Base-by-base conservation (phyloP, 1,140 invertebrate genomes). In the Maconellicoccus hirsutus region DNA sequence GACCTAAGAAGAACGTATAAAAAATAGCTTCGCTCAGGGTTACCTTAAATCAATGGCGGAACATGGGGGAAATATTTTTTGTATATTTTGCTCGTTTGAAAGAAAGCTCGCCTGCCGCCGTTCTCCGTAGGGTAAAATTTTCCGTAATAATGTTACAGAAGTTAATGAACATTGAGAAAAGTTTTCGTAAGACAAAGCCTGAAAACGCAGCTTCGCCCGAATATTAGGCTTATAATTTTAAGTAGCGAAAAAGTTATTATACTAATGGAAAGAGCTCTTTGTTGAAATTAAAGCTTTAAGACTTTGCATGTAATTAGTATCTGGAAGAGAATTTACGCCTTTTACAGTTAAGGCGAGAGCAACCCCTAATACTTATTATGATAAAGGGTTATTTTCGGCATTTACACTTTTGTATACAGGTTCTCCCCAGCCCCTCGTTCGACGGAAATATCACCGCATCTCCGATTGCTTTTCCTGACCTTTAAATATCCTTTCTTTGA, bases 91-190 rank as follows among this genome's bases (percentile, higher is more conserved):
- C 6, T 10, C 61, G 61, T 66, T 66, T 66, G 61, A 66, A 66
- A 23, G 21, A 66, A 23, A 66, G 21, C 61, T 6, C 25, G 16
- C 42, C 42, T 52, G n/a, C 42, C 12, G 12, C 42, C 25, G 7
- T 10, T 3, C 22, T 66, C 25, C 61, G 61, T 66, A 22, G 61
- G 61, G 61, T 66, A 66, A 66, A 66, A 66, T 66, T 66, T 66
- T 66, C 61, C 61, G 61, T 66, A 66, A 66, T 66, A 66, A 66
- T 66, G 61, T 66, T 66, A 66, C 61, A 66, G 61, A 25, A 66
- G 61, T 66, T 66, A 66, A 66, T 66, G 61, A 66, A 66, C 61
- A 66, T 66, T 66, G 61, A 66, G 61, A 66, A 66, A 66, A 66
- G 61, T 66, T 66, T 66, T 66, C 61, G 21, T 66, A 66, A 66